Conservation (phyloP, 2,888 invertebrate genomes). For the Drosophila trichaetosa region DNA sequence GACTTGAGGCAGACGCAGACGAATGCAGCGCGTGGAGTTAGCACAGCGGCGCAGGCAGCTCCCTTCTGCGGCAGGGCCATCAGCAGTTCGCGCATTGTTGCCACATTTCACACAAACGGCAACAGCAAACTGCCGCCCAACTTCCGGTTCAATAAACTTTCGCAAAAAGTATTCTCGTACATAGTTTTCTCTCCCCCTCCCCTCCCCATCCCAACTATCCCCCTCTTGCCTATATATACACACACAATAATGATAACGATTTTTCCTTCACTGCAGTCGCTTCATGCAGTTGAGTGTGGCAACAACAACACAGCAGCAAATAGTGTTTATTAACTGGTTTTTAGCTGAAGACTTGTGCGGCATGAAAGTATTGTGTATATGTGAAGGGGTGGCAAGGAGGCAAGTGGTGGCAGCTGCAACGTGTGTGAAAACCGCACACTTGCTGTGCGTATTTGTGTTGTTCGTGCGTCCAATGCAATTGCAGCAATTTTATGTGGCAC, state of each 20-base stretch:
- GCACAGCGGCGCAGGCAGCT: not conserved
- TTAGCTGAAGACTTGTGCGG: slow-evolving; percentile 16
- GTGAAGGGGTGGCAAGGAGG: not conserved
- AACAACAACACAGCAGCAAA: slow-evolving; percentile 55
- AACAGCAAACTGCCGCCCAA: slow-evolving; percentile 54
- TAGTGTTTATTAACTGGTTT: slow-evolving; percentile 73
- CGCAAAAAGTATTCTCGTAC: slow-evolving; percentile 67
- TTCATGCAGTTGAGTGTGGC: slow-evolving; percentile 19
- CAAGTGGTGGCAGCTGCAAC: not conserved
- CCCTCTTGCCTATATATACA: slow-evolving; percentile 28
- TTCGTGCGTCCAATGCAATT: slow-evolving; percentile 43
- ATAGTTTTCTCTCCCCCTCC: slow-evolving; percentile 55
- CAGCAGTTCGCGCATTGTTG: slow-evolving; percentile 62
- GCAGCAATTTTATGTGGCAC: slow-evolving; percentile 41
- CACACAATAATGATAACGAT: slow-evolving; percentile 74
- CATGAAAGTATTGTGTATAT: not conserved
- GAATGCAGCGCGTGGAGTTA: slow-evolving; percentile 6
- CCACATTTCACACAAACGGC: slow-evolving; percentile 65
- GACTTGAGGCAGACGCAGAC: slow-evolving; percentile 61
- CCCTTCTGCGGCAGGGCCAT: slow-evolving; percentile 13
- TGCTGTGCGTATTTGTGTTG: slow-evolving; percentile 51
- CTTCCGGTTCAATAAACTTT: slow-evolving; percentile 78
- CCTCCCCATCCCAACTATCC: not conserved
- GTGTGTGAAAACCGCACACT: slow-evolving; percentile 38
- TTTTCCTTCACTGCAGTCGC: slow-evolving; percentile 63